phyloP scores from a whole-genome alignment of 2,797 vertebrate genomes.

The Lagocephalus sceleratus region DNA sequence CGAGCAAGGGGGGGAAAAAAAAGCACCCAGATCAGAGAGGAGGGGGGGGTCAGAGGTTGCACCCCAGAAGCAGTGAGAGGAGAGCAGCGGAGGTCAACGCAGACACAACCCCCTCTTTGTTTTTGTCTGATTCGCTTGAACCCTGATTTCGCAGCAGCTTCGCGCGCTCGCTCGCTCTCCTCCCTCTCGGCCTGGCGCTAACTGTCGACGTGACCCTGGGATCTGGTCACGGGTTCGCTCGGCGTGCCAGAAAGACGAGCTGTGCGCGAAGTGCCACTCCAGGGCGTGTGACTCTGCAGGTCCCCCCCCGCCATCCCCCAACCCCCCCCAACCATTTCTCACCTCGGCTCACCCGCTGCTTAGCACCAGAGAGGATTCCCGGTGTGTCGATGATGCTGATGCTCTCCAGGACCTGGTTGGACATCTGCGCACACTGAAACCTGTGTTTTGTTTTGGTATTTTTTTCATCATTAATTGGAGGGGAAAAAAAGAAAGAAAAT shows the following conservation, averaged over 20 bases:
- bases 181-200: slow-evolving; percentile 33
- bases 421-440: slow-evolving; percentile 88
- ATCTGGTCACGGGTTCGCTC: slow-evolving; percentile 60
- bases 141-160: slow-evolving; percentile 33
- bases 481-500: no score
- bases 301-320: slow-evolving; percentile 53
- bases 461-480: background rate
- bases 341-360: slow-evolving; percentile 90
- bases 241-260: slow-evolving; percentile 52
- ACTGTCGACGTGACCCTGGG: slow-evolving; percentile 49
- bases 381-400: slow-evolving; percentile 92
- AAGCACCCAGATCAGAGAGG: background rate
- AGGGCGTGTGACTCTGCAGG: slow-evolving; percentile 48
- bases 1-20: background rate
- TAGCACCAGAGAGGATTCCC: slow-evolving; percentile 85
- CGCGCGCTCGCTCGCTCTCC: slow-evolving; percentile 1
- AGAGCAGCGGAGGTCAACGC: slow-evolving; percentile 47
- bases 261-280: slow-evolving; percentile 48
- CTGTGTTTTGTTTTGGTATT: slow-evolving; percentile 56
- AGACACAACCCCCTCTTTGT: slow-evolving; percentile 49
- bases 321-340: slow-evolving; percentile 63
- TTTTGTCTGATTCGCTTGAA: background rate
- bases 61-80: slow-evolving; percentile 6
- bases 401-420: slow-evolving; percentile 90
- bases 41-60: no score